Evolutionary conservation across 2,888 invertebrate genomes (phyloP).

Genomic region (Tenthredo amoena): DNA sequence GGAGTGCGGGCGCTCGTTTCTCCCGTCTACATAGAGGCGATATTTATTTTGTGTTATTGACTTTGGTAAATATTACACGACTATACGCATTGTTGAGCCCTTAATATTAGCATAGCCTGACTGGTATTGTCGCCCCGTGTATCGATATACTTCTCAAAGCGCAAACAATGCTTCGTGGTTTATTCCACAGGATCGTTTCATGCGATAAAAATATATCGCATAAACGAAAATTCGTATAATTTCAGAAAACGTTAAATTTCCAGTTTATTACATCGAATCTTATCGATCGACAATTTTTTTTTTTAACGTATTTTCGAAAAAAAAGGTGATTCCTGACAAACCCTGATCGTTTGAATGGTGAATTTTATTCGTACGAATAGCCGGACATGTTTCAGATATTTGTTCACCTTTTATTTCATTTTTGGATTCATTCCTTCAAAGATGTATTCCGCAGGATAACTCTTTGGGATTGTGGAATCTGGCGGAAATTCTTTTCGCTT

Average conservation of each 20-base stretch:
- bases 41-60: constrained; percentile 69
- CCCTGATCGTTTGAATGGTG: no score
- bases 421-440: neutral
- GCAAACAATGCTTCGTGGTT: constrained; percentile 51
- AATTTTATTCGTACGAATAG: neutral
- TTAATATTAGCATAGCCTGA: constrained; percentile 64
- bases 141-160: constrained; percentile 56
- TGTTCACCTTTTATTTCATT: neutral
- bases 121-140: constrained; percentile 54
- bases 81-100: constrained; percentile 63
- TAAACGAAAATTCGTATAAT: neutral
- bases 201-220: neutral
- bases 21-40: constrained; percentile 52
- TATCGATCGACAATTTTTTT: no score
- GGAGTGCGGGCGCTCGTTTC: constrained; percentile 40
- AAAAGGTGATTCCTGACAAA: neutral
- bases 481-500: neutral
- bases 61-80: constrained; percentile 68
- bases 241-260: neutral
- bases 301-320: no score
- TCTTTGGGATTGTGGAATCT: neutral
- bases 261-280: no score
- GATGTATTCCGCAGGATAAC: neutral
- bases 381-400: neutral
- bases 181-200: neutral